Base-by-base conservation (phyloP, 1,140 invertebrate genomes). In the Drosophila lacteicornis region DNA sequence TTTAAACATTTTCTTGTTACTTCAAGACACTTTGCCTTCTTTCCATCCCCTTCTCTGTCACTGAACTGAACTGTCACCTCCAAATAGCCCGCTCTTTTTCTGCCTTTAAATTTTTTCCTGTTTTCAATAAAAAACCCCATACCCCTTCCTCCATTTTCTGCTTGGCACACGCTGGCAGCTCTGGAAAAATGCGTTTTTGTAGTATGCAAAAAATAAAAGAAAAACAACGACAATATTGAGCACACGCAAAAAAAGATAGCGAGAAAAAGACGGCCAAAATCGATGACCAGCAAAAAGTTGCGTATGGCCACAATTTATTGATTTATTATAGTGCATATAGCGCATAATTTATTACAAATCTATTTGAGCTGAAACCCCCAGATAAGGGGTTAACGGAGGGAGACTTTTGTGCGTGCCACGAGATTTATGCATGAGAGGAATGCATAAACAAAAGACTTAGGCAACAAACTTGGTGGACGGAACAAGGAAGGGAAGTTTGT, bases 271-370 rank as follows among this genome's bases (percentile, higher is more conserved):
- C 40, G n/a, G 42, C 30, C 30, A 61, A 56, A 68, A 67, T 42
- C 47, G 49, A 27, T 58, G 42, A 69, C 57, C 63, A 68, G 42
- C 33, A 63, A 40, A 85, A 85, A 86, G 60, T 82, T 86, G 79
- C 82, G 83, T 86, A 79, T 76, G 70, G 59, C 62, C 46, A 46
- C 46, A 60, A 75, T 81, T 85, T 86, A 86, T 86, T 86, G 82
- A 86, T 86, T 86, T 86, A 86, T 86, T 86, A 68, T 61, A 33
- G 42, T 49, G 70, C 46, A 63, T 47, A 70, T 58, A 76, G 63
- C 59, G 79, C 75, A 86, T 82, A 86, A 86, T 86, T 86, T 86
- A 86, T 86, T 87, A 86, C 82, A 82, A 86, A 86, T 86, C 79
- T 82, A 86, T 86, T 86, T 85, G 58, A 62, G 61, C 13, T 65